A percentile compares a stretch with the other conserved stretches of the same genome.
Conservation (phyloP, 2,797 vertebrate genomes). For the Rhinichthys osculus region DNA sequence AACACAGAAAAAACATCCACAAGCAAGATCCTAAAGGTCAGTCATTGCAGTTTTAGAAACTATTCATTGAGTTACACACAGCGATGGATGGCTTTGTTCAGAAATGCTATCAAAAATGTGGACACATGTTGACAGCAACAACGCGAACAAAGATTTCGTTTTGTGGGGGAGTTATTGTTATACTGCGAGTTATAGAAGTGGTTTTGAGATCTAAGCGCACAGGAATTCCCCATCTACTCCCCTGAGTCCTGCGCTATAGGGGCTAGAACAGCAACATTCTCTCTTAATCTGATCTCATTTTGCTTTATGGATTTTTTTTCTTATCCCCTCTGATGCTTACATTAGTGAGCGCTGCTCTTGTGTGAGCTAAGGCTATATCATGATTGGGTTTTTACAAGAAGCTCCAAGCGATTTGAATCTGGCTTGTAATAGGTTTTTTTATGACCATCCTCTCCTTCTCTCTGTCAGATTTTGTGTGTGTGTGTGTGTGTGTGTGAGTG, state of each 20-base stretch:
- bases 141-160: conserved; percentile 5
- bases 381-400: conserved; percentile 50
- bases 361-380: conserved; percentile 40
- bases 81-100: conserved; percentile 23
- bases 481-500: neutral
- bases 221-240: conserved; percentile 40
- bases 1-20: conserved; percentile 38
- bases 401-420: conserved; percentile 54
- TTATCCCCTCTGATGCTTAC: conserved; percentile 27
- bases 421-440: conserved; percentile 54
- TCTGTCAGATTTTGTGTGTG: conserved; percentile 15
- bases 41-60: conserved; percentile 32
- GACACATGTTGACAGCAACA: conserved; percentile 2
- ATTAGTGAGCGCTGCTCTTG: conserved; percentile 23
- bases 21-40: conserved; percentile 56
- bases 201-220: conserved; percentile 19
- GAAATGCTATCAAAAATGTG: conserved; percentile 39
- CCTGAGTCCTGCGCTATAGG: conserved; percentile 16
- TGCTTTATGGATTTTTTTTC: conserved; percentile 47
- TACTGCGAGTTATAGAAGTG: neutral
- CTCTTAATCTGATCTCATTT: conserved; percentile 50
- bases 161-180: conserved; percentile 23
- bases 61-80: conserved; percentile 46
- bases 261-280: conserved; percentile 25
- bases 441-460: conserved; percentile 45